phyloP scores from a whole-genome alignment of 2,113 vertebrate genomes.

The Chauna torquata region DNA sequence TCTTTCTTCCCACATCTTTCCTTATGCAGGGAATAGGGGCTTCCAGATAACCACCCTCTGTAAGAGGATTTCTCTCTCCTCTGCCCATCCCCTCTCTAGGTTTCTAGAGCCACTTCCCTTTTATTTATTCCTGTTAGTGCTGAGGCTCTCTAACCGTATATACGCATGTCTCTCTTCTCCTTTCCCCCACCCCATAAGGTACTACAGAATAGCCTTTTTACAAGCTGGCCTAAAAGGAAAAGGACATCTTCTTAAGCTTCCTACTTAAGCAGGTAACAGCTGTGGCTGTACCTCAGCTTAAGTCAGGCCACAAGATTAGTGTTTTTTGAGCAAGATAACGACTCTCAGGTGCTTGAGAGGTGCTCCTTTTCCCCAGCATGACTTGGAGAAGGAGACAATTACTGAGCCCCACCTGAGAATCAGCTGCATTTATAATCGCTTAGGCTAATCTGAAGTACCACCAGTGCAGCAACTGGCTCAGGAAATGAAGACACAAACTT shows the following conservation, averaged over 20 bases:
- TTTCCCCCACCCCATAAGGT: background rate
- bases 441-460: background rate
- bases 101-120: background rate
- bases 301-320: background rate
- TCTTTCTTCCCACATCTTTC: background rate
- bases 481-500: background rate
- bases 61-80: background rate
- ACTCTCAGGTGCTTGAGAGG: background rate
- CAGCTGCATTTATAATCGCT: background rate
- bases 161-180: background rate
- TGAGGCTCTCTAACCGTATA: background rate
- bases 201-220: background rate
- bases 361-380: background rate
- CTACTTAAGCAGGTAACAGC: conserved; percentile 25
- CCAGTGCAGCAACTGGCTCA: background rate
- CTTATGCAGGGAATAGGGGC: background rate
- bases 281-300: conserved; percentile 21
- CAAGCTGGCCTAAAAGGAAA: background rate
- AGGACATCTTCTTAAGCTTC: background rate
- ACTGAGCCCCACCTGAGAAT: background rate
- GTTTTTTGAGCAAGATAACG: background rate
- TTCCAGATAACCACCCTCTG: background rate
- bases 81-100: background rate
- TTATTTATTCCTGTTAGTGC: background rate
- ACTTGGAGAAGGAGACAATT: background rate